Percentiles rank a stretch among this genome's conserved stretches.
These are phyloP conservation scores for Xanthorhoe spadicearia DNA, from an alignment of 2,888 invertebrate genomes.

Conservation along the genomic window DNA sequence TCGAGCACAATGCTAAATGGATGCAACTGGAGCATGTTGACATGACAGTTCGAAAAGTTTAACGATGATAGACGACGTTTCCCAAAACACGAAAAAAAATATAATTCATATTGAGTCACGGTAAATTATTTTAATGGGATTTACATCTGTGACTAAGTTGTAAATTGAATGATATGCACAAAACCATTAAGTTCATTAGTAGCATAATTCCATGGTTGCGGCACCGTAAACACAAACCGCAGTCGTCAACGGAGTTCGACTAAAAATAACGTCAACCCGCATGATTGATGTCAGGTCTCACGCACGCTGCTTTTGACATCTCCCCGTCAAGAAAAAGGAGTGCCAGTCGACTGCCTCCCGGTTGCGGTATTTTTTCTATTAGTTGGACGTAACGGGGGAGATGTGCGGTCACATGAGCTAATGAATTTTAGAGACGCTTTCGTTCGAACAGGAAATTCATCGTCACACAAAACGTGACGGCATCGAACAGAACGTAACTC, in stretches of 20 bases:
- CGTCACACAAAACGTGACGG: conserved; percentile 54
- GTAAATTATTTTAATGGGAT: not conserved
- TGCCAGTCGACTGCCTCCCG: conserved; percentile 64
- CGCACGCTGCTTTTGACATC: conserved; percentile 76
- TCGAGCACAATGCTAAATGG: conserved; percentile 26
- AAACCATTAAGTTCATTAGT: conserved; percentile 44
- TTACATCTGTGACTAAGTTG: conserved; percentile 4
- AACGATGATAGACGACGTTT: conserved; percentile 15
- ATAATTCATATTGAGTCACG: not conserved
- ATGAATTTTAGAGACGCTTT: conserved; percentile 63
- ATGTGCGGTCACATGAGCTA: conserved; percentile 62
- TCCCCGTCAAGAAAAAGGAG: conserved; percentile 72
- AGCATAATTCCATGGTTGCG: conserved; percentile 40
- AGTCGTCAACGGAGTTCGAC: conserved; percentile 59
- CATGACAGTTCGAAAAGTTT: conserved; percentile 25
- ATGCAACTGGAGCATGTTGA: conserved; percentile 28
- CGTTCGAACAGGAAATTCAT: conserved; percentile 64
- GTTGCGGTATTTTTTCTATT: conserved; percentile 60
- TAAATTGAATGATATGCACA: conserved; percentile 22
- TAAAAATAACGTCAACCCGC: conserved; percentile 72
- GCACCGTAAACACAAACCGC: conserved; percentile 53
- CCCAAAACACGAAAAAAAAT: not conserved
- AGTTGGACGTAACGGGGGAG: conserved; percentile 63
- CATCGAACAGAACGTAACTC: conserved; percentile 47
- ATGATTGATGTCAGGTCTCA: conserved; percentile 79